Base-by-base conservation (phyloP, 2,113 vertebrate genomes). In the Hemicordylus capensis region DNA sequence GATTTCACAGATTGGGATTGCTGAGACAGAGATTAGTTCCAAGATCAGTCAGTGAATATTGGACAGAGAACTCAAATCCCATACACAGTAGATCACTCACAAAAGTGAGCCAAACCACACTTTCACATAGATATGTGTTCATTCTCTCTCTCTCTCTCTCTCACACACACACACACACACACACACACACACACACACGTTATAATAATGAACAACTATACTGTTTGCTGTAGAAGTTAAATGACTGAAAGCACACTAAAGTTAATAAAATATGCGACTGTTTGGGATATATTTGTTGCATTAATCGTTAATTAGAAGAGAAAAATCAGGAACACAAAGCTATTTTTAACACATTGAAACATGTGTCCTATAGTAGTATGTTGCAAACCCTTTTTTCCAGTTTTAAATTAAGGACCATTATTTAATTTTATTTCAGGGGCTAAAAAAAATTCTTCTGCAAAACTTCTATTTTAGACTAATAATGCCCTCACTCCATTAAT, bases 401-500 rank as follows among this genome's bases (percentile, higher is more conserved):
- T 7, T 73, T 79, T 59, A 85, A 4, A 37, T 39, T 24, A 54
- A 54, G 46, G n/a, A 6, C n/a, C 24, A 20, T 22, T 80, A 67
- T 67, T 3, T 66, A 28, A 58, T n/a, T 14, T 73, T 46, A 58
- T 73, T 73, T 73, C 54, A 46, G 39, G 4, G 34, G 34, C 19
- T 61, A 28, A 58, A 73, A 82, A n/a, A 59, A 37, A 42, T 59
- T 54, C 34, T 56, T 58, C 8, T 61, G 6, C 17, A 59, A 44
- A 44, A 61, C 37, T 44, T 72, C 51, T 58, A 58, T 56, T 70
- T 70, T 70, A 70, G 48, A 42, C 69, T 73, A 39, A 69, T 37
- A 85, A 78, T 72, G 69, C 48, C 86, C 89, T 91, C 87, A 82
- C 31, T 72, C 93, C 61, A 90, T 90, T 82, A 58, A 31, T 37